Evolutionary conservation across 2,888 invertebrate genomes (phyloP).

Genomic region (Unio pictorum): DNA sequence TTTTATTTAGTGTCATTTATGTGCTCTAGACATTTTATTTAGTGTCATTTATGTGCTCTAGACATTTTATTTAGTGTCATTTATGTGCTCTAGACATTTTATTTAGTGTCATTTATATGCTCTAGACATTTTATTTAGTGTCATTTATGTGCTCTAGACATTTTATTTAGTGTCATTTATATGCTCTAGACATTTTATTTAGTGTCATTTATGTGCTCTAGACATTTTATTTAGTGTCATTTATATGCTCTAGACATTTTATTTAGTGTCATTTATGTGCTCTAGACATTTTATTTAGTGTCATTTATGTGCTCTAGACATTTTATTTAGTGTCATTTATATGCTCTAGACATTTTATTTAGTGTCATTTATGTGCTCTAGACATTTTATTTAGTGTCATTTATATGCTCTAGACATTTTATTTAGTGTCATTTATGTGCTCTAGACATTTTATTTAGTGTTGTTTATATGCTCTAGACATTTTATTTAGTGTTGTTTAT

Average conservation of each 20-base stretch:
- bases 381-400: neutral
- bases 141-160: neutral
- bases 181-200: neutral
- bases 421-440: neutral
- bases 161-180: neutral
- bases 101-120: conserved; percentile 27
- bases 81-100: neutral
- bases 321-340: conserved; percentile 4
- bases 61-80: neutral
- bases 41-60: neutral
- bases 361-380: neutral
- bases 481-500: conserved; percentile 8
- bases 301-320: neutral
- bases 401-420: neutral
- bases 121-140: conserved; percentile 75
- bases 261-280: conserved; percentile 5
- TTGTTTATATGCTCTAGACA: too few relatives aligned
- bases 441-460: neutral
- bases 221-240: neutral
- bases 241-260: neutral
- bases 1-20: neutral
- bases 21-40: conserved; percentile 3
- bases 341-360: conserved; percentile 75
- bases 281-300: neutral
- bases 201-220: neutral